Evolutionary conservation across 2,888 invertebrate species (phyloP).

Genomic region (Chrysotoxum bicinctum): DNA sequence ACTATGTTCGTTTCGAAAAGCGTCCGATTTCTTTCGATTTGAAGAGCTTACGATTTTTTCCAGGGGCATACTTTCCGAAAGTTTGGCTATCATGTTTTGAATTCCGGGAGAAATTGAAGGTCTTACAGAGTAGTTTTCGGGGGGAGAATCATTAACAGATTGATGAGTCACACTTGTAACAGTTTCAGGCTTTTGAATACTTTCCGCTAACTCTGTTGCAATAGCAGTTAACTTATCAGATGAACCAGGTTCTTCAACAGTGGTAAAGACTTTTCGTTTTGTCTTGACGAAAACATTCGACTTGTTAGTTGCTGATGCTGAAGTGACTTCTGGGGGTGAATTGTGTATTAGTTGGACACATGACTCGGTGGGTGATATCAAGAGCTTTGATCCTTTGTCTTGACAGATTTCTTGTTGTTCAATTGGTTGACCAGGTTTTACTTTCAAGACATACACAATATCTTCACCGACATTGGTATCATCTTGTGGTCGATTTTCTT

Average conservation of each 20-base stretch:
- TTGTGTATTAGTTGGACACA: slow-evolving; percentile 74
- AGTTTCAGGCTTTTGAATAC: background rate
- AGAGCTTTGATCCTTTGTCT: slow-evolving; percentile 53
- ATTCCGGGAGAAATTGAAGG: slow-evolving; percentile 84
- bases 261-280: slow-evolving; percentile 90
- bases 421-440: slow-evolving; percentile 79
- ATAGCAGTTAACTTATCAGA: slow-evolving; percentile 77
- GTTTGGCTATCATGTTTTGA: slow-evolving; percentile 87
- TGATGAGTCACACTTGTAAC: background rate
- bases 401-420: slow-evolving; percentile 74
- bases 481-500: slow-evolving; percentile 73
- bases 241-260: slow-evolving; percentile 82
- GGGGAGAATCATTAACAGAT: slow-evolving; percentile 79
- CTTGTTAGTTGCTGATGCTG: slow-evolving; percentile 74
- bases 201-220: slow-evolving; percentile 75
- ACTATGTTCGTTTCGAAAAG: background rate
- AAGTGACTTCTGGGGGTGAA: slow-evolving; percentile 40
- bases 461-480: slow-evolving; percentile 77
- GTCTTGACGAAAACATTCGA: slow-evolving; percentile 90
- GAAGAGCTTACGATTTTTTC: slow-evolving; percentile 81
- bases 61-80: slow-evolving; percentile 78
- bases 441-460: slow-evolving; percentile 80
- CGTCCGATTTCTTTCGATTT: background rate
- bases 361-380: slow-evolving; percentile 74
- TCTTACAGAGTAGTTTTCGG: slow-evolving; percentile 82